Evolutionary conservation across 2,888 invertebrate genomes (phyloP).

Genomic region (Dasypolia templi): DNA sequence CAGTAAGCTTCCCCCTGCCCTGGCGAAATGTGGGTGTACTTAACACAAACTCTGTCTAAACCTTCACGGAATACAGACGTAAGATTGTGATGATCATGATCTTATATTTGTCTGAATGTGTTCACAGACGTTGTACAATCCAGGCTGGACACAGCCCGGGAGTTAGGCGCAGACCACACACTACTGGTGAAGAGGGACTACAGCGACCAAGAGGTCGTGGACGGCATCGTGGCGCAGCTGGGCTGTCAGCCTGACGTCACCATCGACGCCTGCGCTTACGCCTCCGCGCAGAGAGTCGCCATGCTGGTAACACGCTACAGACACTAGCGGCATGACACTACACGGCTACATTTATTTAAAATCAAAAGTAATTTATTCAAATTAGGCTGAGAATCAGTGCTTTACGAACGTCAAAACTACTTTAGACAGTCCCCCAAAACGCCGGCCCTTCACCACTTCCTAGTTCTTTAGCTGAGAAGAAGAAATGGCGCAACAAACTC

Average conservation of each 20-base stretch:
- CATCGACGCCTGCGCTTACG: slow-evolving; percentile 96
- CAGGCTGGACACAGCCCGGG: slow-evolving; percentile 93
- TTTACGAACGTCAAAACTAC: too few species aligned
- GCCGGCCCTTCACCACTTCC: too few species aligned
- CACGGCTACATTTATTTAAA: background rate
- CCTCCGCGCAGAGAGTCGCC: slow-evolving; percentile 93
- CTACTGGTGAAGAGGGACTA: slow-evolving; percentile 89
- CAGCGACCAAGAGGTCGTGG: slow-evolving; percentile 90
- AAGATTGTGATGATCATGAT: background rate
- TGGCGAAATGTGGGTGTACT: background rate
- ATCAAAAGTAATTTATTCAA: too few species aligned
- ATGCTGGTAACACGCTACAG: slow-evolving; percentile 91
- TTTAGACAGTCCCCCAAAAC: too few species aligned
- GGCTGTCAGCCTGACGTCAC: slow-evolving; percentile 92
- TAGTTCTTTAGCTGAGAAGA: too few species aligned
- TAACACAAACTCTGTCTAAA: background rate
- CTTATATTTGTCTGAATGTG: background rate
- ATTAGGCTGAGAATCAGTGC: too few species aligned
- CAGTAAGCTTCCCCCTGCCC: too few species aligned
- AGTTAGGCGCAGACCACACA: slow-evolving; percentile 93
- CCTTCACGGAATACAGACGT: background rate
- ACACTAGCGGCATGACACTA: background rate
- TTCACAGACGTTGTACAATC: slow-evolving; percentile 91
- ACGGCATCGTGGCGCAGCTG: slow-evolving; percentile 90
- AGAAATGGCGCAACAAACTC: too few species aligned